These are phyloP conservation scores for Acanthococcus lagerstroemiae DNA, from an alignment of 2,888 invertebrate species.

Conservation along the genomic window DNA sequence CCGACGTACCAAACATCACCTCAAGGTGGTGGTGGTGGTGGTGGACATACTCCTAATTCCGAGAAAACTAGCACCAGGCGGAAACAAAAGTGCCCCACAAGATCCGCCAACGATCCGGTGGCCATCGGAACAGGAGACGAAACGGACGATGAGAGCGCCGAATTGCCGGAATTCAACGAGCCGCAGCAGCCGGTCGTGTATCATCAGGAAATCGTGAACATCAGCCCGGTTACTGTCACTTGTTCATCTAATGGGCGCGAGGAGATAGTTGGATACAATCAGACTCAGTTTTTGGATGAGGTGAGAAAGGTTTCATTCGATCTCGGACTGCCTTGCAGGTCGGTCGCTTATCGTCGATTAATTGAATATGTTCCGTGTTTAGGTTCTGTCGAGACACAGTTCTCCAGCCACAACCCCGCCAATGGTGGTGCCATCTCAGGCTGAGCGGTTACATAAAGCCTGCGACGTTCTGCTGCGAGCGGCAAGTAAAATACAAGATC, in stretches of 20 bases:
- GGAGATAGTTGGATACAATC: constrained; percentile 23
- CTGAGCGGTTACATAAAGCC: constrained; percentile 27
- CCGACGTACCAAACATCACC: not conserved
- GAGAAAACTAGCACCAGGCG: constrained; percentile 23
- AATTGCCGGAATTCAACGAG: constrained; percentile 8
- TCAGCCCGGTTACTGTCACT: constrained; percentile 27
- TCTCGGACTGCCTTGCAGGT: not conserved
- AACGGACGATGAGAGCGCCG: constrained; percentile 21
- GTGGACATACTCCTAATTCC: constrained; percentile 15
- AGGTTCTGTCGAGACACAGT: constrained; percentile 29
- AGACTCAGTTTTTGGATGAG: constrained; percentile 27
- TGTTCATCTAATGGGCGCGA: constrained; percentile 28
- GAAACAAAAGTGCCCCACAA: constrained; percentile 27
- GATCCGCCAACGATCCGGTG: constrained; percentile 8
- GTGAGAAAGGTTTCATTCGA: constrained; percentile 4
- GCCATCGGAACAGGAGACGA: constrained; percentile 1
- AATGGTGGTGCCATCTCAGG: constrained; percentile 23
- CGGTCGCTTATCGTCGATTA: no score
- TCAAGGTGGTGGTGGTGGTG: constrained; percentile 1
- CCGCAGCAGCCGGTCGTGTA: constrained; percentile 11
- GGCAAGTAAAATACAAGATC: constrained; percentile 28
- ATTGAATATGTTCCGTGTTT: not conserved
- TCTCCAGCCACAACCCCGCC: constrained; percentile 26
- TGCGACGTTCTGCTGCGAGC: constrained; percentile 28
- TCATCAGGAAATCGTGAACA: constrained; percentile 24